Conservation (phyloP, 2,113 vertebrate genomes). For the Planiliza haematocheilus region DNA sequence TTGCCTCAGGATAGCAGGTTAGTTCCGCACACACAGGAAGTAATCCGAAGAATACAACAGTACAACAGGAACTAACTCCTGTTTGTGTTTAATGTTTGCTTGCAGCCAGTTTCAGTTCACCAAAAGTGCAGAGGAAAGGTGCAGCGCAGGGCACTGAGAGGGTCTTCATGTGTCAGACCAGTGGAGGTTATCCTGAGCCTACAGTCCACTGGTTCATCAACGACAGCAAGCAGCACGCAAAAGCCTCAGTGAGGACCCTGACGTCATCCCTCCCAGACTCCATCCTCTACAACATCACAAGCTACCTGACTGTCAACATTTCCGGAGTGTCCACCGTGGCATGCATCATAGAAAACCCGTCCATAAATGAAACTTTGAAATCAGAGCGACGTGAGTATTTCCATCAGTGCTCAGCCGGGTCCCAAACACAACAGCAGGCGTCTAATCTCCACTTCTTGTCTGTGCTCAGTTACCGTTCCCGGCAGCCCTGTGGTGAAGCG, state of each 20-base stretch:
- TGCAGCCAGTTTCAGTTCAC: constrained; percentile 73
- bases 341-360: constrained; percentile 66
- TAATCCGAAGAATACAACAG: not conserved
- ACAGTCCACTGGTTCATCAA: constrained; percentile 76
- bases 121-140: constrained; percentile 39
- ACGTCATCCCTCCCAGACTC: constrained; percentile 20
- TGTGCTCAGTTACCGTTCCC: constrained; percentile 25
- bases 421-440: not conserved
- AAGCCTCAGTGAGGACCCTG: constrained; percentile 57
- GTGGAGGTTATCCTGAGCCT: constrained; percentile 73
- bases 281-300: constrained; percentile 73
- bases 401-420: not conserved
- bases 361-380: constrained; percentile 62
- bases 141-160: constrained; percentile 1
- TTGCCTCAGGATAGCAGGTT: constrained; percentile 76
- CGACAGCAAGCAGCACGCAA: constrained; percentile 28
- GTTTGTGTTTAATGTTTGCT: not conserved
- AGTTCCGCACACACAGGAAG: constrained; percentile 13
- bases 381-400: constrained; percentile 66
- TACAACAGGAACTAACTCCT: not conserved
- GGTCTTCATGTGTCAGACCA: constrained; percentile 65
- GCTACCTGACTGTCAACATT: constrained; percentile 60
- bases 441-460: constrained; percentile 3
- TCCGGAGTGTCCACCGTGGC: constrained; percentile 57
- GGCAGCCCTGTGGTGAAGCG: not conserved